These are phyloP conservation scores for Stenodera caucasica DNA, from an alignment of 2,888 invertebrate species.

Conservation along the genomic window DNA sequence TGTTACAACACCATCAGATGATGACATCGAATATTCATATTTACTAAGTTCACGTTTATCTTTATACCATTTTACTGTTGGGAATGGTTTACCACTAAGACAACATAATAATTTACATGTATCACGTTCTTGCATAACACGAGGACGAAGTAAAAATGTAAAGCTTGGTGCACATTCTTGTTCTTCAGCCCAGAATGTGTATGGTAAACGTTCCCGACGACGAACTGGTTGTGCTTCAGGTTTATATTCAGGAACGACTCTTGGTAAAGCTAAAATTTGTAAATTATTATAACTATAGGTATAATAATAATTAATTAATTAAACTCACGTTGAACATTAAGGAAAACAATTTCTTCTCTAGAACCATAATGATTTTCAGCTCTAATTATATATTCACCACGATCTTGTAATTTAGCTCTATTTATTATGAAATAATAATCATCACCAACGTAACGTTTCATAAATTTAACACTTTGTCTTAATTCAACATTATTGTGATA, in stretches of 20 bases:
- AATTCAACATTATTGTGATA: conserved; percentile 90
- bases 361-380: conserved; percentile 97
- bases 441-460: conserved; percentile 96
- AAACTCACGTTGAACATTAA: conserved; percentile 89
- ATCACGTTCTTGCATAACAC: conserved; percentile 94
- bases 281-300: background rate
- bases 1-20: conserved; percentile 94
- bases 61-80: conserved; percentile 91
- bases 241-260: conserved; percentile 68
- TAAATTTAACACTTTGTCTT: conserved; percentile 96
- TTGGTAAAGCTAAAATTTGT: conserved; percentile 67
- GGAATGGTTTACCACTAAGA: conserved; percentile 91
- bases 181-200: conserved; percentile 90
- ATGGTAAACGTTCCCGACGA: conserved; percentile 78
- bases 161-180: conserved; percentile 93
- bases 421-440: conserved; percentile 98
- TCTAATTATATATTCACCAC: conserved; percentile 95
- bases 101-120: conserved; percentile 98
- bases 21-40: conserved; percentile 87
- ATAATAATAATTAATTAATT: background rate
- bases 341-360: conserved; percentile 93
- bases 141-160: conserved; percentile 97
- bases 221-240: conserved; percentile 73
- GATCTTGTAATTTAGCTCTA: conserved; percentile 90
- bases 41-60: conserved; percentile 89